These are phyloP conservation scores for Laterallus jamaicensis DNA, from an alignment of 2,113 vertebrate genomes.

Conservation along the genomic window DNA sequence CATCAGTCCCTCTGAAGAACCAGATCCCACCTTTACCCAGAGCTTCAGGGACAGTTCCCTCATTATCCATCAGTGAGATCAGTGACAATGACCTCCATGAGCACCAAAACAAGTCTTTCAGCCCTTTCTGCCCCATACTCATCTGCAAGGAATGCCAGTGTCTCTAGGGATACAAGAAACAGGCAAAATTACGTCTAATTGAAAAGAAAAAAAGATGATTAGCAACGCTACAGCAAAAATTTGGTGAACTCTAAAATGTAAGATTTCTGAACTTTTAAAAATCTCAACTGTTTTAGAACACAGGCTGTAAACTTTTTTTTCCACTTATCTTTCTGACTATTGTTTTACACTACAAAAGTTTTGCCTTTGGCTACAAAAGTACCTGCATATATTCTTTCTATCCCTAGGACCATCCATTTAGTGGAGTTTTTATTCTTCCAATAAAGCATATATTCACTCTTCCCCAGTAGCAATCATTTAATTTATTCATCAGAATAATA, in stretches of 20 bases:
- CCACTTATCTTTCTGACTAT: not conserved
- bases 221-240: not conserved
- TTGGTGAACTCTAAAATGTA: not conserved
- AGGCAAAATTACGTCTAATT: accelerated
- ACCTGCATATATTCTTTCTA: not conserved
- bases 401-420: not conserved
- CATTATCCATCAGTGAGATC: not conserved
- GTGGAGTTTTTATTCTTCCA: not conserved
- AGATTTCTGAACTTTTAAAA: not conserved
- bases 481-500: not conserved
- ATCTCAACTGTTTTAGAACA: not conserved
- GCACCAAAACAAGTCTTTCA: not conserved
- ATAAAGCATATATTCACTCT: not conserved
- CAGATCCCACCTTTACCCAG: accelerated
- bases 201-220: not conserved
- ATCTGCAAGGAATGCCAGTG: not conserved
- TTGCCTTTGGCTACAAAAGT: not conserved
- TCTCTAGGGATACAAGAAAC: not conserved
- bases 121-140: not conserved
- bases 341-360: not conserved
- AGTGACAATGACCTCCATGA: not conserved
- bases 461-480: not conserved
- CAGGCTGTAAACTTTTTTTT: not conserved
- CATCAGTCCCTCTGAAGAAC: not conserved
- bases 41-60: not conserved